Evolutionary conservation across 2,113 vertebrate species (phyloP), one percentile per base, ranked within the genome.

Genomic region (Gavialis gangeticus): DNA sequence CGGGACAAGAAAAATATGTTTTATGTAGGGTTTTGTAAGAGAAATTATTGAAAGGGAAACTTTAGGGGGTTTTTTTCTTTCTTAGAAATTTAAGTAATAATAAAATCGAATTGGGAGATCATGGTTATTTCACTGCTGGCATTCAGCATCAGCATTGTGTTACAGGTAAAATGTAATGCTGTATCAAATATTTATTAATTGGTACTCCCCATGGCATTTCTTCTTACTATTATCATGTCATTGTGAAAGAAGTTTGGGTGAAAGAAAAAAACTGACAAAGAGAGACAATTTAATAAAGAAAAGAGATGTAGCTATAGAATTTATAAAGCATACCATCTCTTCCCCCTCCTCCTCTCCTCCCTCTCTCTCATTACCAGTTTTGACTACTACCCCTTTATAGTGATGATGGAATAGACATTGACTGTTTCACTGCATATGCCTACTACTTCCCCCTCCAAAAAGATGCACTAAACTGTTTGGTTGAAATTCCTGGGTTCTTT

Each of bases 171-270:
- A 22, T 0, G 21, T 67, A 91, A 79, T 14, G 67, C 55, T 95
- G 22, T 83, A 86, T 93, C 88, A 96, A 95, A 85, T 97, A 88
- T 89, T 91, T 93, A 93, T 96, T 96, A 85, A 94, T 84, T 80
- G 89, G 28, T 17, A 63, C 59, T 90, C 11, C 3, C 80, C 79
- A 64, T 64, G 85, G 79, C 85, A 80, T 46, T 91, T 80, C 14
- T 58, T 87, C 75, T 94, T 60, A 3, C 69, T 64, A 54, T 66
- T 76, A 83, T 57, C 78, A 69, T 12, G 62, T 10, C 5, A 30
- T 75, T 75, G 30, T 34, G 4, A 46, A 89, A 55, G 22, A 59
- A 71, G 27, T 37, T 24, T 25, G 30, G 21, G 12, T 88, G 84
- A 86, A 57, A 91, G 58, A 86, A 84, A 86, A 84, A 14, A 88